Conservation (phyloP, 1,140 invertebrate genomes). For the Neoseiulus cucumeris region DNA sequence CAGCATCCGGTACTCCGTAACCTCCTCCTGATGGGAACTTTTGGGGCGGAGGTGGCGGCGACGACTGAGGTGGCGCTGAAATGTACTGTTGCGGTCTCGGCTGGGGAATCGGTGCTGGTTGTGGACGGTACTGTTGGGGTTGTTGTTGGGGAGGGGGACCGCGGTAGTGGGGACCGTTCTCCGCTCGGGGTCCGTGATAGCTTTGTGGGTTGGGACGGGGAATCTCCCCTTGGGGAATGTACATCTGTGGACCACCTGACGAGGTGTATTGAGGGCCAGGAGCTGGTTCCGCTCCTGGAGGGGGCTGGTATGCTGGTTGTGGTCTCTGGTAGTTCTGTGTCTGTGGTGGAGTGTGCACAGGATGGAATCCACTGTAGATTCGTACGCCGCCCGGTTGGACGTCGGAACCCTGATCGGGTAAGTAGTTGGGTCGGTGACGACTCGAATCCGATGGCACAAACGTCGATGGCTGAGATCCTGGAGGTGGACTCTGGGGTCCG, state of each 20-base stretch:
- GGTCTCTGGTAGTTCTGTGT: background rate
- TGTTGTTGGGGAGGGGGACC: background rate
- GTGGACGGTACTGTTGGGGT: background rate
- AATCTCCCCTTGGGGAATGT: constrained; percentile 3
- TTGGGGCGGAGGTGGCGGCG: background rate
- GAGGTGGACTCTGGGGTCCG: background rate
- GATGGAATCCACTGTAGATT: background rate
- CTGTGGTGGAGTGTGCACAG: background rate
- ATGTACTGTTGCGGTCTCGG: background rate
- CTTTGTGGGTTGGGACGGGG: background rate
- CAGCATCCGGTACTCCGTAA: background rate
- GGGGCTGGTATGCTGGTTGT: background rate
- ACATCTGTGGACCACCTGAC: background rate
- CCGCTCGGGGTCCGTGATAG: background rate
- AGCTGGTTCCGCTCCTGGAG: background rate
- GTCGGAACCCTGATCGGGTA: constrained; percentile 1
- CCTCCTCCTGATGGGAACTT: background rate
- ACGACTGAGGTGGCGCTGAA: background rate
- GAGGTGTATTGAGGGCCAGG: background rate
- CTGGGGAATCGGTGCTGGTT: background rate
- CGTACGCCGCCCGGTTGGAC: constrained; percentile 2
- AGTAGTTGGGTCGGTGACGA: background rate
- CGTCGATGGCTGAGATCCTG: background rate
- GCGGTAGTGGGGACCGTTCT: background rate
- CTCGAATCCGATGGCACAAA: background rate